Evolutionary conservation across 2,113 vertebrate genomes (phyloP).

Genomic region (Oreochromis tanganicae): DNA sequence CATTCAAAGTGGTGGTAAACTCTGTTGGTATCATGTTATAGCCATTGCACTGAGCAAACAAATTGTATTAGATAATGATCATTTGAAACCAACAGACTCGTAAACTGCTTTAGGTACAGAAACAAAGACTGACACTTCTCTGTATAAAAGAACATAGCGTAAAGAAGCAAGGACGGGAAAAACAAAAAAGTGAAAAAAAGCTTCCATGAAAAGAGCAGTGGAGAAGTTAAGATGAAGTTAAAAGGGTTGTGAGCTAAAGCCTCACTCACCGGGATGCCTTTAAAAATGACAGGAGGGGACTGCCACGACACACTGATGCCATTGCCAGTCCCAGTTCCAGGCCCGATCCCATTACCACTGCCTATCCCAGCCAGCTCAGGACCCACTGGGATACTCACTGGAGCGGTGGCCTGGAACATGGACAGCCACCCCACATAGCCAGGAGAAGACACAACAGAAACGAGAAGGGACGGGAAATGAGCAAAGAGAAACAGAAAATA

Average conservation of each 20-base stretch:
- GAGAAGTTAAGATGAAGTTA: neutral
- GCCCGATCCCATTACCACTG: constrained; percentile 64
- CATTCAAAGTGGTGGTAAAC: neutral
- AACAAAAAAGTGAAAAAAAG: neutral
- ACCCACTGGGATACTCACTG: constrained; percentile 70
- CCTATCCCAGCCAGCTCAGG: constrained; percentile 63
- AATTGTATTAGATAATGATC: neutral
- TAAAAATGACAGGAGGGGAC: constrained; percentile 77
- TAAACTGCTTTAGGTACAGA: neutral
- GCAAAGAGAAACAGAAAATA: constrained; percentile 5
- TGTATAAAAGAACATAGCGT: neutral
- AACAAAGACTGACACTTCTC: neutral
- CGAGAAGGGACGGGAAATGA: neutral
- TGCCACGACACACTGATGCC: constrained; percentile 80
- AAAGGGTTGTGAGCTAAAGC: constrained; percentile 47
- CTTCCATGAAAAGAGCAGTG: neutral
- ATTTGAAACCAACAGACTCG: neutral
- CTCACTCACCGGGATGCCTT: constrained; percentile 75
- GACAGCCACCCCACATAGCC: constrained; percentile 23
- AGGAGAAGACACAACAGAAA: constrained; percentile 8
- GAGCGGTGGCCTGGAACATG: constrained; percentile 75
- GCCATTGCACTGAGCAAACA: neutral
- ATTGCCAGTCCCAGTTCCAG: constrained; percentile 61
- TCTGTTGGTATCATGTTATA: neutral
- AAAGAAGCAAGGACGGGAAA: neutral